These are phyloP conservation scores for Pleuronectes platessa DNA, from an alignment of 2,113 vertebrate species.

Conservation along the genomic window DNA sequence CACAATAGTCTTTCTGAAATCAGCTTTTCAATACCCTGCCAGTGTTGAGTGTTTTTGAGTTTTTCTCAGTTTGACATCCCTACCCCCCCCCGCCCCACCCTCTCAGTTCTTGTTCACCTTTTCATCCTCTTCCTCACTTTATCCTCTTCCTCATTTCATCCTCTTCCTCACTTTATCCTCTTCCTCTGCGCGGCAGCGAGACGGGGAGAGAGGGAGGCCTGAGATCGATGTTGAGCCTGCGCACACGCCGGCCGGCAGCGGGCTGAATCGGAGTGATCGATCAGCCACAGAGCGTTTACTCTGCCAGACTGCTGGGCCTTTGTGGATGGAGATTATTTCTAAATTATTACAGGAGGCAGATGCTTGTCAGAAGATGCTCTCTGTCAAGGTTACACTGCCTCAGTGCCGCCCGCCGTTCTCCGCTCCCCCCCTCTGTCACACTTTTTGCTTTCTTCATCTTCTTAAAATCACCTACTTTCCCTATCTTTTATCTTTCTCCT, in stretches of 20 bases:
- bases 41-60: slow-evolving; percentile 6
- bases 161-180: slow-evolving; percentile 42
- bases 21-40: not conserved
- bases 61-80: slow-evolving; percentile 47
- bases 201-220: slow-evolving; percentile 19
- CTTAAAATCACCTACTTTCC: slow-evolving; percentile 7
- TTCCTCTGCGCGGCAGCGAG: slow-evolving; percentile 30
- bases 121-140: slow-evolving; percentile 45
- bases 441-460: slow-evolving; percentile 29
- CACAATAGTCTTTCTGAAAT: slow-evolving; percentile 9
- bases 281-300: slow-evolving; percentile 77
- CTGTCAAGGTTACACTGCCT: slow-evolving; percentile 81
- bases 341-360: slow-evolving; percentile 86
- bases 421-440: slow-evolving; percentile 22
- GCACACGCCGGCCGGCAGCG: slow-evolving; percentile 71
- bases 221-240: slow-evolving; percentile 73
- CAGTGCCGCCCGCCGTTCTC: slow-evolving; percentile 30
- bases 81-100: not conserved
- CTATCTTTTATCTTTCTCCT: slow-evolving; percentile 17
- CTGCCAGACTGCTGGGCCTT: slow-evolving; percentile 80
- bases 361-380: slow-evolving; percentile 83
- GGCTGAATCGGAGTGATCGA: slow-evolving; percentile 77
- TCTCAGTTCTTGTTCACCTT: slow-evolving; percentile 46
- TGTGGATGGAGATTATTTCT: slow-evolving; percentile 84
- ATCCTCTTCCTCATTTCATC: slow-evolving; percentile 14